Evolutionary conservation across 2,888 invertebrate species (phyloP), one percentile per base, ranked within the genome.

Genomic region (Sussaba pulchella): DNA sequence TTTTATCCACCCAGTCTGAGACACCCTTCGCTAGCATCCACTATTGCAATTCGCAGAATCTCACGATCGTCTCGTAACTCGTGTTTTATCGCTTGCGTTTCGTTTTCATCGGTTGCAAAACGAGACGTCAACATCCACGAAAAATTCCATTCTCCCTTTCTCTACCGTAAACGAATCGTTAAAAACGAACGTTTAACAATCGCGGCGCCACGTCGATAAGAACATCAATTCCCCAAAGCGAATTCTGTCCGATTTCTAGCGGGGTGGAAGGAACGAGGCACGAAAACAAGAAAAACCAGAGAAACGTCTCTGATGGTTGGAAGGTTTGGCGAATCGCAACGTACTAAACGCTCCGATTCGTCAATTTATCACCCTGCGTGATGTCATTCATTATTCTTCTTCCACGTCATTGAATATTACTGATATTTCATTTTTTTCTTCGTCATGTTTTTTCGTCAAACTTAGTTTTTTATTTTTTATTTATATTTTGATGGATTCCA

Each of bases 131-230:
- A 39, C 78, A 70, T 59, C 82, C 75, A 82, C 45, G 50, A 31
- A 31, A 57, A 80, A 76, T 67, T 59, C 67, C 67, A 71, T 75
- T 43, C 72, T 71, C 67, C 71, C 71, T 76, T 71, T 83, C 82
- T 83, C n/a, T n/a, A n/a, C 63, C 84, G 82, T 82, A 84, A 81
- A 80, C 81, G 31, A 84, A 87, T 88, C 87, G 86, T 89, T 31
- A 31, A 88, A 89, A 88, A 72, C 84, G 83, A 84, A 86, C 85
- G 85, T 88, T 31, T 89, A 89, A 88, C 87, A 89, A 89, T 89
- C 88, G 85, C 84, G 84, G 83, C 83, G 78, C 83, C 84, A 70
- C 71, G 69, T 78, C 85, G 89, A 85, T 84, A 85, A 84, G 85
- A 75, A 83, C 82, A 81, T 87, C 83, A 82, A 82, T 74, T 50